Percentiles rank a stretch among this genome's conserved stretches.
phyloP scores from a whole-genome alignment of 2,797 vertebrate genomes.

The Hippopotamyrus pictus region DNA sequence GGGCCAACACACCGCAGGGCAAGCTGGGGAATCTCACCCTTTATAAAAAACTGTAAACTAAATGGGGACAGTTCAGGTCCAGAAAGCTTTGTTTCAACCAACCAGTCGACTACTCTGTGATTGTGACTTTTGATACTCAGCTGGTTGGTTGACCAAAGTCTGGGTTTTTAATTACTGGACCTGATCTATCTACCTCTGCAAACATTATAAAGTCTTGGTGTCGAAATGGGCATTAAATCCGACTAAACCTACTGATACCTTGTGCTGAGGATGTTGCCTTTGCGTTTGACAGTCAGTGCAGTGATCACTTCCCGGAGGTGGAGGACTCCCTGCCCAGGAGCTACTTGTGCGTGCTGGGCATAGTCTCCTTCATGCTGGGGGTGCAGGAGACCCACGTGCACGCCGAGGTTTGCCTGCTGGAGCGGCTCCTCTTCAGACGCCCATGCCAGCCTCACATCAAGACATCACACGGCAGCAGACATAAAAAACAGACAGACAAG shows the following conservation, averaged over 20 bases:
- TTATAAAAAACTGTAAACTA: not conserved
- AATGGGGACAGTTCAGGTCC: not conserved
- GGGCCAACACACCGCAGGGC: not conserved
- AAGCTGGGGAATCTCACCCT: not conserved
- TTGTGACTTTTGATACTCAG: not conserved
- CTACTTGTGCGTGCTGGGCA: constrained; percentile 72
- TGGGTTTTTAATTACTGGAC: not conserved
- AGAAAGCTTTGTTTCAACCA: not conserved
- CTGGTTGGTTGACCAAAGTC: not conserved
- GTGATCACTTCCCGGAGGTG: constrained; percentile 54
- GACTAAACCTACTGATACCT: not conserved
- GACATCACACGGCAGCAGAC: not conserved
- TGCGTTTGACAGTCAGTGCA: constrained; percentile 52
- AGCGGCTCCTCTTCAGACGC: constrained; percentile 44
- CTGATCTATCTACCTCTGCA: not conserved
- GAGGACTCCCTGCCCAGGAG: constrained; percentile 65
- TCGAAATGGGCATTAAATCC: not conserved
- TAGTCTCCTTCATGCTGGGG: constrained; percentile 79
- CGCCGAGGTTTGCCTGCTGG: constrained; percentile 69
- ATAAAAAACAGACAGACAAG: not conserved
- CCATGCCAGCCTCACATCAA: not conserved
- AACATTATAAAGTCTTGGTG: not conserved
- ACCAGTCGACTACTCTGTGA: not conserved
- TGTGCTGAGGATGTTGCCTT: not conserved
- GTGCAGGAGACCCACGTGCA: constrained; percentile 62